These are phyloP conservation scores for Drosophila hamatofila DNA, from an alignment of 2,888 invertebrate genomes.

Conservation along the genomic window DNA sequence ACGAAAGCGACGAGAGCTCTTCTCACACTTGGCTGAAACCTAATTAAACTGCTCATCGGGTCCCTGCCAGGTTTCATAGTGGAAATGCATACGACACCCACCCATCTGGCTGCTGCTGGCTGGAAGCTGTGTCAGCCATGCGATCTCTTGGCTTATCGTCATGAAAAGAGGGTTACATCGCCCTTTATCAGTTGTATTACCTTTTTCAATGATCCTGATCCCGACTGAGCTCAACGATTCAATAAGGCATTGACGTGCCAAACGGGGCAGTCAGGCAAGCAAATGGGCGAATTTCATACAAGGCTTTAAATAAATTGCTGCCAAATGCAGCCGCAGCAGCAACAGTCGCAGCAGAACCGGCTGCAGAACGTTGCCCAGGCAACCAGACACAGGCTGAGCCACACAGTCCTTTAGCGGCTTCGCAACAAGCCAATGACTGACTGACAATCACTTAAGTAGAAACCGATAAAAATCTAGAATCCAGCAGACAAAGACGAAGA, in stretches of 20 bases:
- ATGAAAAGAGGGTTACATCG: conserved; percentile 24
- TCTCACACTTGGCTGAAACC: conserved; percentile 62
- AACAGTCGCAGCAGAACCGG: conserved; percentile 4
- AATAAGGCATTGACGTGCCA: conserved; percentile 46
- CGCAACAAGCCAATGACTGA: conserved; percentile 68
- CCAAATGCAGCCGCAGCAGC: conserved; percentile 45
- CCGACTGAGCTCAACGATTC: conserved; percentile 42
- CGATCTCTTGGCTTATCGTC: conserved; percentile 49
- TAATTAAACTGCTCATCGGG: conserved; percentile 66
- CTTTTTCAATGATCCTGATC: conserved; percentile 42
- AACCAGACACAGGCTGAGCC: conserved; percentile 27
- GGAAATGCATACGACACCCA: conserved; percentile 19
- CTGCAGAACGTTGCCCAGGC: conserved; percentile 10
- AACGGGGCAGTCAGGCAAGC: conserved; percentile 13
- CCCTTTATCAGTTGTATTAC: conserved; percentile 47
- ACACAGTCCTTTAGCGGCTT: conserved; percentile 38
- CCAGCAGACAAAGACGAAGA: conserved; percentile 48
- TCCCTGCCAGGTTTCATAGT: conserved; percentile 8
- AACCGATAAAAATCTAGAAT: conserved; percentile 79
- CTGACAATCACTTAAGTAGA: conserved; percentile 82
- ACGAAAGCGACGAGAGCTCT: conserved; percentile 58
- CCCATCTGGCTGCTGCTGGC: conserved; percentile 8
- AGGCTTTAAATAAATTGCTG: conserved; percentile 72
- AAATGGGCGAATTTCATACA: conserved; percentile 59
- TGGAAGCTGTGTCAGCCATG: conserved; percentile 25